Evolutionary conservation across 2,797 vertebrate species (phyloP).

Genomic region (Thripadectes ignobilis): DNA sequence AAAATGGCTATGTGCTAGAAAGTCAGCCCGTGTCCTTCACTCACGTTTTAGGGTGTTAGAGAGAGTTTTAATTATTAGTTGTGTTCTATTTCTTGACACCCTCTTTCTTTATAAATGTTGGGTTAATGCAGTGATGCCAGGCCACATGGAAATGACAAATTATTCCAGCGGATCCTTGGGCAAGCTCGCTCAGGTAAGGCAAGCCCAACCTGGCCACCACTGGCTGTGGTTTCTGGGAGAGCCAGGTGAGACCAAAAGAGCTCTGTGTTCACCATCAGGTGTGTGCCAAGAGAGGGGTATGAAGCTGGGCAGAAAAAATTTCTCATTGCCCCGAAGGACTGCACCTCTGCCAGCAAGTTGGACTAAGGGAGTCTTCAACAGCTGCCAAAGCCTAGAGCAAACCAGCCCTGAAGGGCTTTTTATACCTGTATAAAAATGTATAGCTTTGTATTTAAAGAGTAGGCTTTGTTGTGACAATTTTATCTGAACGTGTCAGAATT

Average conservation of each 20-base stretch:
- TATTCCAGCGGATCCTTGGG: fast-evolving
- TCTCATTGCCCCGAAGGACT: not conserved
- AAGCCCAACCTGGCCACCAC: not conserved
- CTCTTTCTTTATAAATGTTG: fast-evolving
- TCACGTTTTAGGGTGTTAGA: not conserved
- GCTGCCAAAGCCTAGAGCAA: not conserved
- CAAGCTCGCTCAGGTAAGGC: not conserved
- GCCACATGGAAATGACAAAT: not conserved
- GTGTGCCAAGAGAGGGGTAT: not conserved
- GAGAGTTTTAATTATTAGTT: not conserved
- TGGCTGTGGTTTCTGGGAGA: not conserved
- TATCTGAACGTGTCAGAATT: not conserved
- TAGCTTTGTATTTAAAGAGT: not conserved
- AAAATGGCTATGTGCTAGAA: not conserved
- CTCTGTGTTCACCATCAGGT: not conserved
- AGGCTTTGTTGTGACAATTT: not conserved
- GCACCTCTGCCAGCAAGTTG: not conserved
- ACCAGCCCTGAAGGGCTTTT: not conserved
- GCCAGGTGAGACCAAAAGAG: fast-evolving
- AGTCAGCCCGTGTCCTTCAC: not conserved
- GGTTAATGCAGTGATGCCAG: not conserved
- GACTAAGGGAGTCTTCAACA: not conserved
- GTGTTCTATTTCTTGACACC: not conserved
- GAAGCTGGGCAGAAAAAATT: not conserved
- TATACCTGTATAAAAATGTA: not conserved